phyloP scores from a whole-genome alignment of 53 echinoderm and acorn worm genomes.

The Luidia sarsii region DNA sequence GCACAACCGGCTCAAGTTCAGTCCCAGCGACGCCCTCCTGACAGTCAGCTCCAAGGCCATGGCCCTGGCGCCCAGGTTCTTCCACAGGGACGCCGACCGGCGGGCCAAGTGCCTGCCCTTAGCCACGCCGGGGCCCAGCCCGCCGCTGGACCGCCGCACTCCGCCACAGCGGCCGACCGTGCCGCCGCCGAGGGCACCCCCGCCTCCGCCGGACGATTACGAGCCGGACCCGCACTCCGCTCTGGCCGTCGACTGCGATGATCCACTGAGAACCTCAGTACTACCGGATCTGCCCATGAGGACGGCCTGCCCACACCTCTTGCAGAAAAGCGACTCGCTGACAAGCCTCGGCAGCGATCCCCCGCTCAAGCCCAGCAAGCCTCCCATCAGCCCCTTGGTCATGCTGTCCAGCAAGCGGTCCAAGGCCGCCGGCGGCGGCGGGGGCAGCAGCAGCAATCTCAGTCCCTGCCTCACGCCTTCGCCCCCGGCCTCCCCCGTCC shows the following conservation, averaged over 20 bases:
- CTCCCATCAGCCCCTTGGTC: slow-evolving; percentile 20
- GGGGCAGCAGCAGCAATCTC: too few relatives aligned
- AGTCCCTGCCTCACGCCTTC: slow-evolving; percentile 1
- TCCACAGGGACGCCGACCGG: slow-evolving; percentile 18
- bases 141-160: neutral
- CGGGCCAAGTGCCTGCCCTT: neutral
- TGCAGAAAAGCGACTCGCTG: neutral
- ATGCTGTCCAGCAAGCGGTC: neutral
- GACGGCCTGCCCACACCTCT: neutral
- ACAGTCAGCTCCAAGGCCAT: slow-evolving; percentile 34
- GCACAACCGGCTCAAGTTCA: slow-evolving; percentile 26
- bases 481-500: slow-evolving; percentile 11
- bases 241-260: neutral
- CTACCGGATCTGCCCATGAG: slow-evolving; percentile 41
- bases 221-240: neutral
- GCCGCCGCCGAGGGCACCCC: slow-evolving; percentile 34
- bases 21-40: slow-evolving; percentile 39
- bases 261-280: slow-evolving; percentile 38
- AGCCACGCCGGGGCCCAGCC: neutral
- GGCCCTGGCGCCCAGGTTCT: slow-evolving; percentile 20
- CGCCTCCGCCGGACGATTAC: slow-evolving; percentile 10
- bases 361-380: slow-evolving; percentile 32
- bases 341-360: neutral
- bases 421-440: too few relatives aligned
- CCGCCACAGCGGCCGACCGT: slow-evolving; percentile 29